These are phyloP conservation scores for Oceanodroma tethys DNA, from an alignment of 2,113 vertebrate species.

Conservation along the genomic window DNA sequence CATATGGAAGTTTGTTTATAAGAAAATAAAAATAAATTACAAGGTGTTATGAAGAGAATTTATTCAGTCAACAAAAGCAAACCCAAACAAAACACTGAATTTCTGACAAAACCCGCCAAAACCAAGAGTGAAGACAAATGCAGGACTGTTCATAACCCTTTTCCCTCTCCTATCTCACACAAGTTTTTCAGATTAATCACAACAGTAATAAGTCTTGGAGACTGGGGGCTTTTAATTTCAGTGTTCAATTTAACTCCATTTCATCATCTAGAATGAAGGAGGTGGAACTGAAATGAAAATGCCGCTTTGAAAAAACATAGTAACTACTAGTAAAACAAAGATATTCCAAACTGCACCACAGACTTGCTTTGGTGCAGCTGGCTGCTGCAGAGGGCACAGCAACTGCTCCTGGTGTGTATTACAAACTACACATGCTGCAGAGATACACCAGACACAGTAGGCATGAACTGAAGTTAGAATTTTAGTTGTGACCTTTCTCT, in stretches of 20 bases:
- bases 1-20: neutral
- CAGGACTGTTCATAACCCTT: neutral
- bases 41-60: neutral
- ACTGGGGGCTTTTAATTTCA: neutral
- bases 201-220: neutral
- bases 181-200: neutral
- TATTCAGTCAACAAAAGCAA: slow-evolving; percentile 35
- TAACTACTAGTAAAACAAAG: neutral
- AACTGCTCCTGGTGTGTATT: neutral
- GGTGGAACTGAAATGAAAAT: neutral
- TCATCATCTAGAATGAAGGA: neutral
- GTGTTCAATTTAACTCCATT: neutral
- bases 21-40: neutral
- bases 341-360: neutral
- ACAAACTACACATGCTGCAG: neutral
- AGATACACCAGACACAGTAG: neutral
- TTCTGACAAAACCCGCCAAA: neutral
- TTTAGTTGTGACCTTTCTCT: neutral
- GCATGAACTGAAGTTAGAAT: neutral
- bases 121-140: neutral
- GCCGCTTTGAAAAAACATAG: neutral
- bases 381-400: neutral
- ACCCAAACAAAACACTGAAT: neutral
- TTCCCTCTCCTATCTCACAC: neutral
- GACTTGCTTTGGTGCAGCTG: neutral